Base-by-base conservation (phyloP, 2,113 vertebrate genomes). In the Cromileptes altivelis region DNA sequence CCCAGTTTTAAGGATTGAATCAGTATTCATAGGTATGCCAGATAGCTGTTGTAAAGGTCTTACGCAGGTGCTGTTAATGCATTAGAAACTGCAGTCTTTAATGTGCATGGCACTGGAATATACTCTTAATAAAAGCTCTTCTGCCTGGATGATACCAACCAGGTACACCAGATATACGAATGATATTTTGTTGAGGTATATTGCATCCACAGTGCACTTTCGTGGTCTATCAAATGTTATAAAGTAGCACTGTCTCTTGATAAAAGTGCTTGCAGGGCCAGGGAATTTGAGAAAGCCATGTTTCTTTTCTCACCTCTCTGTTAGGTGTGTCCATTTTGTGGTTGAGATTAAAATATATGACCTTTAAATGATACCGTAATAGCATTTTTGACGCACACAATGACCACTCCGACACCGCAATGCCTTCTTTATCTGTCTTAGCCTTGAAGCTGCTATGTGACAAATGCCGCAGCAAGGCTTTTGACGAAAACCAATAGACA, bases 101-200 rank as follows among this genome's bases (percentile, higher is more conserved):
- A 61, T 49, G 61, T 63, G 70, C 50, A 30, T 69, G 25, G 60
- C 52, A 58, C 33, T 37, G 18, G 49, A 81, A n/a, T 37, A 70
- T 53, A 57, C 47, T 65, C 40, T 65, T 73, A 55, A 75, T 72
- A 88, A 88, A 84, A 75, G 33, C 63, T 82, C 30, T 52, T 53
- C 15, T 78, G 52, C 72, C 50, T 69, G 56, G 21, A 61, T 27
- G 19, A 6, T 50, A 19, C 50, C 52, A 72, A 45, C 60, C 10
- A 67, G 12, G 57, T 40, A 77, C 30, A n/a, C 57, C 9, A 37
- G 50, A 63, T 56, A 47, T 33, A 25, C 42, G 56, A 53, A 37
- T 56, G 8, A 73, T 63, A 53, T 56, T 85, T 80, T 76, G 25
- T 78, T 25, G 40, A 74, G 33, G 40, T 64, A 55, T 19, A 74